Conservation (phyloP, 2,113 vertebrate genomes). For the Circaetus cinerascens region DNA sequence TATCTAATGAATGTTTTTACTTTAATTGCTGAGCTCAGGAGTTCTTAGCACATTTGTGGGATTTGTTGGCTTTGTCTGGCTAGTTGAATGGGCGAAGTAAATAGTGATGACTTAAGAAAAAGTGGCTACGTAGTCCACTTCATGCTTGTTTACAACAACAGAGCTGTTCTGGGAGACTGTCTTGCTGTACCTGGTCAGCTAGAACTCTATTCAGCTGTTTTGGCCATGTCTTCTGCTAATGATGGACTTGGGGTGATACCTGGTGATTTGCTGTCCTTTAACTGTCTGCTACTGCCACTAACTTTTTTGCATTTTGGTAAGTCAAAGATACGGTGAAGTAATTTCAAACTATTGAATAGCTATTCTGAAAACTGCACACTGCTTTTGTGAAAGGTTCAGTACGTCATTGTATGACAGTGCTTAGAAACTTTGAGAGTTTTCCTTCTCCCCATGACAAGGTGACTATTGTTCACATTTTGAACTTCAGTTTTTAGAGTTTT, state of each 20-base stretch:
- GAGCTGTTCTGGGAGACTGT: not conserved
- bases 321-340: not conserved
- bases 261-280: not conserved
- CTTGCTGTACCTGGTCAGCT: not conserved
- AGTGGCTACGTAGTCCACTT: not conserved
- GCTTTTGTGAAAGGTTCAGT: not conserved
- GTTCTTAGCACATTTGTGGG: not conserved
- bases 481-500: not conserved
- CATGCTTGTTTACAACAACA: not conserved
- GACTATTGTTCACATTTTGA: not conserved
- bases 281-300: not conserved
- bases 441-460: not conserved
- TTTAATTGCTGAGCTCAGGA: not conserved
- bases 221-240: not conserved
- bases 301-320: not conserved
- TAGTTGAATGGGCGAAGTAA: not conserved
- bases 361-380: accelerated
- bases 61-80: not conserved
- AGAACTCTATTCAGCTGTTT: not conserved
- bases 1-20: slow-evolving; percentile 16
- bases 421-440: not conserved
- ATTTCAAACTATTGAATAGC: not conserved
- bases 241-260: not conserved
- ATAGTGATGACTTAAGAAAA: not conserved
- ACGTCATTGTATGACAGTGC: accelerated